Base-by-base conservation (phyloP, 1,140 invertebrate species). In the Cotesia vestalis region DNA sequence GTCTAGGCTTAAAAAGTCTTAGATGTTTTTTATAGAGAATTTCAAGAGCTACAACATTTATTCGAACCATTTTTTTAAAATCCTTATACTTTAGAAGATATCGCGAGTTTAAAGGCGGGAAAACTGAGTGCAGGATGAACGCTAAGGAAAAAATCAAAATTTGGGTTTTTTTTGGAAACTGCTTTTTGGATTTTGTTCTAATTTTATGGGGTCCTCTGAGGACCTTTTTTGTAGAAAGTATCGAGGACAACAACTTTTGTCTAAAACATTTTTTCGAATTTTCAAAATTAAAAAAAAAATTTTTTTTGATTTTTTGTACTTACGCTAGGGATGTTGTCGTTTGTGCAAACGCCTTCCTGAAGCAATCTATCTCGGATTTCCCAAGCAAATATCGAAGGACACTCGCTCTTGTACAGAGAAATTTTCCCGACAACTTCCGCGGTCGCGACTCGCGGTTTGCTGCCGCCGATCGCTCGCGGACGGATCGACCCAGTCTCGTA, bases 291-390 rank as follows among this genome's bases (percentile, higher is more conserved):
- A 17, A 17, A 17, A 17, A 17, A 17, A 17, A 17, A 17, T 17
- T 17, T 17, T 17, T 17, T 17, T 17, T 17, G 0, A 17, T 17
- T 52, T n/a, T 52, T 52, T 52, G 0, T 78, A 95, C 94, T 95
- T 86, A 99, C 97, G 83, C 96, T 98, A 51, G 98, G 98, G 76
- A 99, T 98, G 85, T 98, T 99, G 87, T 99, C 97, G 79, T 96
- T 96, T 74, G 95, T 96, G 87, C 98, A 99, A 52, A 98, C 94
- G 59, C 93, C 95, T 80, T 99, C 98, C 66, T 94, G 93, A 8
- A 99, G 90, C 73, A 99, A 90, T 80, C 96, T 91, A 84, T 98
- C 96, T 27, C 96, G 87, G 78, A 98, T 98, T 88, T 98, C 96
- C 96, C 96, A 98, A 0, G 96, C 96, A 87, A 98, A 98, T 81